Conservation (phyloP, 2,888 invertebrate species). For the Clivina fossor region DNA sequence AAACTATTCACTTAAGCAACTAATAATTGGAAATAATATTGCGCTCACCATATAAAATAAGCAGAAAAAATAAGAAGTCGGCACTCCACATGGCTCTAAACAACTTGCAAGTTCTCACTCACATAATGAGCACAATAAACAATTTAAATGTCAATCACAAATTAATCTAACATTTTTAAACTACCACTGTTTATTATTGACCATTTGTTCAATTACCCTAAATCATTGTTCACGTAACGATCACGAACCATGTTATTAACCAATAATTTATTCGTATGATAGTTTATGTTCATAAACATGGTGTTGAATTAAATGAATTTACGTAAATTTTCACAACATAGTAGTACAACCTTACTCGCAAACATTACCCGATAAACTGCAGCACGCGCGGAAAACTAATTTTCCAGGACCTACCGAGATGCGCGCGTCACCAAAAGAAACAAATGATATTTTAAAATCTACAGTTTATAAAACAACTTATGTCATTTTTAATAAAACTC, state of each 20-base stretch:
- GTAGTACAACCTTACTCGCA: conserved; percentile 14
- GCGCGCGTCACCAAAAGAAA: conserved; percentile 14
- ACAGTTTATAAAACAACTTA: neutral
- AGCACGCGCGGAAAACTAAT: conserved; percentile 18
- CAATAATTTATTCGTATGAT: no score
- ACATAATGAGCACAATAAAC: conserved; percentile 21
- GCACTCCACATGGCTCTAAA: conserved; percentile 18
- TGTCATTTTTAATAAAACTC: neutral
- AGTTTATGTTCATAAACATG: no score
- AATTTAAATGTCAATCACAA: conserved; percentile 12
- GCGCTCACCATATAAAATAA: conserved; percentile 28
- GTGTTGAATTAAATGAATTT: no score
- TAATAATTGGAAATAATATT: no score
- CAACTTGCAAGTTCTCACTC: conserved; percentile 12
- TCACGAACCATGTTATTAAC: conserved; percentile 1
- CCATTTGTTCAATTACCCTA: no score
- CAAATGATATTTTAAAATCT: conserved; percentile 2
- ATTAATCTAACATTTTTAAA: no score
- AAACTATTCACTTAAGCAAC: no score
- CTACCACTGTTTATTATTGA: no score
- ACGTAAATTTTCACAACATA: conserved; percentile 22
- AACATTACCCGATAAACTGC: conserved; percentile 25
- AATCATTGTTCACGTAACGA: no score
- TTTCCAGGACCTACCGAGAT: conserved; percentile 12
- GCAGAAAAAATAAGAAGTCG: conserved; percentile 18